Evolutionary conservation across 2,797 vertebrate genomes (phyloP), one percentile per base, ranked within the genome.

Genomic region (Choloepus didactylus): DNA sequence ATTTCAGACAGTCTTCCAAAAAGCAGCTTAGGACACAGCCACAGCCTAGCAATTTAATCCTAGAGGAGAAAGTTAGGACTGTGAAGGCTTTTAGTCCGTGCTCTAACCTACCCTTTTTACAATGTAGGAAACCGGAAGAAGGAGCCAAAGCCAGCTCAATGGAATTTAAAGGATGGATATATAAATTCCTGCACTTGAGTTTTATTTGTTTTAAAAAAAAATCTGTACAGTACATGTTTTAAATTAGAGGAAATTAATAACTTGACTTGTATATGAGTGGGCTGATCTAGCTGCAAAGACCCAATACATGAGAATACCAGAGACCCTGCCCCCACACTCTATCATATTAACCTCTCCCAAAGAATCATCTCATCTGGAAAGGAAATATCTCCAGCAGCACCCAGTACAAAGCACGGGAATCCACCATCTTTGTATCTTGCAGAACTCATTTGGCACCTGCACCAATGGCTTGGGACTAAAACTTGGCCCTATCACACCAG

Each of bases 21-120:
- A n/a, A 5, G 7, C 1, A 0, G n/a, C 85, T 27, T 0, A 0
- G 5, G 56, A 31, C 0, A 2, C 1, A 64, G 60, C 35, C 3
- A 70, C 46, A 21, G 4, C 41, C 27, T 6, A 41, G 73, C 7
- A 1, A 7, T 0, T 1, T 44, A 0, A 12, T 0, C 2, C 49
- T 9, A 6, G 19, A 6, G 10, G 29, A 66, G 51, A 60, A 5
- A 16, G 49, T 6, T 0, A n/a, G 29, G 10, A 5, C 38, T 15
- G 23, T 19, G 4, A 4, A 56, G 69, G 9, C 60, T 14, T 46
- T 14, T 4, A 5, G 1, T 0, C 2, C 16, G 29, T 16, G 0
- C 23, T 27, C 35, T 0, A 2, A 54, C 2, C 70, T 11, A 0
- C 66, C 54, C 49, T 0, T 18, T 21, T 11, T 5, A 5, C 5